phyloP scores from a whole-genome alignment of 2,888 invertebrate genomes.

The Caenorhabditis zanzibari region DNA sequence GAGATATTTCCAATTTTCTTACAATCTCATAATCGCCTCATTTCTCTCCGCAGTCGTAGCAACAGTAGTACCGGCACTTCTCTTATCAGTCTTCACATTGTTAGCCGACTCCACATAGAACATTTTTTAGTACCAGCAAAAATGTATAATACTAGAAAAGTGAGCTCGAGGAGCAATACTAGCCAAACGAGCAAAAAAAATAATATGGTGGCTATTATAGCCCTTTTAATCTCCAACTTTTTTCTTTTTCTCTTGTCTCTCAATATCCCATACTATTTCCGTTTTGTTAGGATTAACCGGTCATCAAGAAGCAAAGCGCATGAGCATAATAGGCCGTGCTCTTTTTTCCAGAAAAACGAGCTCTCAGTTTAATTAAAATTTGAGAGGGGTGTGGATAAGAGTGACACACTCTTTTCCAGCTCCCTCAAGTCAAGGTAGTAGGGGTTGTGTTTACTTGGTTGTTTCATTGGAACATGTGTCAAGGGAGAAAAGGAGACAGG shows the following conservation, averaged over 20 bases:
- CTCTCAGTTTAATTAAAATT: slow-evolving; percentile 27
- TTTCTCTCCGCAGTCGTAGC: background rate
- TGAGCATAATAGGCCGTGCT: background rate
- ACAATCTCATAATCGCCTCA: slow-evolving; percentile 4
- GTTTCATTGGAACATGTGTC: background rate
- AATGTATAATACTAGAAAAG: background rate
- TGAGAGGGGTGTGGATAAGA: no score
- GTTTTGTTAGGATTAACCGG: slow-evolving; percentile 27
- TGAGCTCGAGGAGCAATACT: background rate
- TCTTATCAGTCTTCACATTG: slow-evolving; percentile 9
- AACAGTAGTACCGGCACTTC: background rate
- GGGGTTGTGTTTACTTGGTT: background rate
- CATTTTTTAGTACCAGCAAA: slow-evolving; percentile 8
- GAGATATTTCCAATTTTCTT: background rate
- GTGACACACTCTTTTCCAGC: background rate
- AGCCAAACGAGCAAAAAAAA: slow-evolving; percentile 12
- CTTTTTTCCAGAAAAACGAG: slow-evolving; percentile 4
- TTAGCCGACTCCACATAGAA: slow-evolving; percentile 31
- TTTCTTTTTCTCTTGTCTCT: slow-evolving; percentile 9
- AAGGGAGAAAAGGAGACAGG: background rate
- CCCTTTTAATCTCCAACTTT: slow-evolving; percentile 42
- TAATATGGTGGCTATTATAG: slow-evolving; percentile 8
- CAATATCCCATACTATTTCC: background rate
- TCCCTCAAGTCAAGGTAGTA: background rate
- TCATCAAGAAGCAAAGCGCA: slow-evolving; percentile 8